Evolutionary conservation across 1,140 invertebrate genomes (phyloP), one percentile per base, ranked within the genome.

Genomic region (Drosophila melanica): DNA sequence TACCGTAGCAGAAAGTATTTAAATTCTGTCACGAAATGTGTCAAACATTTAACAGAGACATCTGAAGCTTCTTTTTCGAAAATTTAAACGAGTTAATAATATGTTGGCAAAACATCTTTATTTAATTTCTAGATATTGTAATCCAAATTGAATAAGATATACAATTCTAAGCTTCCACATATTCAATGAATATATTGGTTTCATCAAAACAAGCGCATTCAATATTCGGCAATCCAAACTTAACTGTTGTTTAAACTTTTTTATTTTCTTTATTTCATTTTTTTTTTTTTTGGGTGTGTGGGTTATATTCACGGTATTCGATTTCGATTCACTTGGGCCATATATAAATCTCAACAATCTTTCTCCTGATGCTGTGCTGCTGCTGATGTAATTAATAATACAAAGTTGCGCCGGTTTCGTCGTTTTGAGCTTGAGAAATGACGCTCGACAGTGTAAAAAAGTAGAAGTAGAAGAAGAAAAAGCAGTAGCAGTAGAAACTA

Each of bases 361-460:
- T 54, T 54, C 54, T 72, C 42, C 27, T 55, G 30, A 4, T 80
- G 62, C 50, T 23, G 27, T 84, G 14, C 16, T 48, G 14, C 20
- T 69, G 63, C 65, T 86, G 72, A 70, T 89, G 85, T 89, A 89
- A 89, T 89, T 89, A 89, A 89, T 89, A 89, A 89, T 89, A 85
- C 77, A 90, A 89, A 73, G 63, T 80, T 80, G 84, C 70, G 79
- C 70, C 54, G 63, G 68, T 86, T 86, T 89, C 78, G 75, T 81
- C 81, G 77, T 85, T 81, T 86, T 87, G 79, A 87, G 75, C 84
- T 87, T 87, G 82, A 87, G 82, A 87, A 87, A 87, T 87, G 82
- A 77, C 53, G 60, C 44, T 55, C 58, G 23, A 18, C 42, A 45
- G 23, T 33, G 27, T n/a, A 35, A 47, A 60, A 12, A 45, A 59